These are phyloP conservation scores for Haliclona indistincta DNA, from an alignment of 37 sponge, comb jelly and placozoan genomes.

Conservation along the genomic window DNA sequence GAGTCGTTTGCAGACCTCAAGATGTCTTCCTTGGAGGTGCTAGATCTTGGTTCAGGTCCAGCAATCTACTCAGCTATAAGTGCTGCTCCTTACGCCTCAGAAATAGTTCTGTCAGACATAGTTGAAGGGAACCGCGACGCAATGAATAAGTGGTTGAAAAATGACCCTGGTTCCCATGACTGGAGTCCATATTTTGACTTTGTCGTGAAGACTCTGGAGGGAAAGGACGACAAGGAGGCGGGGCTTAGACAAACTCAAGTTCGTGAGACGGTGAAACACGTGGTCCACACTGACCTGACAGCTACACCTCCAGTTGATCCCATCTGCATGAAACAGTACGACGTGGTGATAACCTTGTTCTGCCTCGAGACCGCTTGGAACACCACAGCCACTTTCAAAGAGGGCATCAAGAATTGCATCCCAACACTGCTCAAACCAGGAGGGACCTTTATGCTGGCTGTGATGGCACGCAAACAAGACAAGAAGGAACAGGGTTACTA, in stretches of 20 bases:
- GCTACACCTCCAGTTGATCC: background rate
- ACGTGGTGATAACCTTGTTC: background rate
- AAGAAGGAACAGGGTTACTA: no score
- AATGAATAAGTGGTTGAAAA: constrained; percentile 17
- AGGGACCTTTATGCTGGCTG: no score
- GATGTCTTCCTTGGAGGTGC: background rate
- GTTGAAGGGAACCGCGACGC: background rate
- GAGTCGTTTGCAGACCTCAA: background rate
- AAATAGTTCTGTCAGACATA: background rate
- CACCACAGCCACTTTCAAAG: no score
- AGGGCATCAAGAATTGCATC: no score
- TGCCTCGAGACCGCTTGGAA: background rate
- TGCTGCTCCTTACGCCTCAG: constrained; percentile 10
- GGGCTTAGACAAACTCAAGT: background rate
- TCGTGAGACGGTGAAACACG: background rate
- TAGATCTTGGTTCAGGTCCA: background rate
- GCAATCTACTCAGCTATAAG: background rate
- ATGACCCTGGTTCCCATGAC: background rate
- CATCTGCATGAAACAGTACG: constrained; percentile 10
- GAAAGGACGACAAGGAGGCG: constrained; percentile 10
- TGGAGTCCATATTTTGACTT: background rate
- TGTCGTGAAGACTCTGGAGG: constrained; percentile 10
- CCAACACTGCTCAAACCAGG: no score
- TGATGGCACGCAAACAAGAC: no score
- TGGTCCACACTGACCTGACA: constrained; percentile 20